phyloP scores from a whole-genome alignment of 2,113 vertebrate species.

The Microcebus jonahi region DNA sequence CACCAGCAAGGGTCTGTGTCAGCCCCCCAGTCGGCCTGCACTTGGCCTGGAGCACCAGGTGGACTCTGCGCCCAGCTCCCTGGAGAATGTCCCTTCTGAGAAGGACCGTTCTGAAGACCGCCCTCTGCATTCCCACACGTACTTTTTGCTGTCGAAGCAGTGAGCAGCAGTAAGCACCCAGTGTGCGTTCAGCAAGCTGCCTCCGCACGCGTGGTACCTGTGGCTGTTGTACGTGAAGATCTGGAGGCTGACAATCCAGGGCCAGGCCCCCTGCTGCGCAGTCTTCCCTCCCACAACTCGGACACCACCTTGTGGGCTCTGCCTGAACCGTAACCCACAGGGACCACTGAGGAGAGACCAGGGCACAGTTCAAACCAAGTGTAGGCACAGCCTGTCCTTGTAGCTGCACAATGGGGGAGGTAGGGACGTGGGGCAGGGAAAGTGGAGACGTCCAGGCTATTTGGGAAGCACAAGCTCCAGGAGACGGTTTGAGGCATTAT shows the following conservation, averaged over 20 bases:
- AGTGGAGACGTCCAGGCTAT: fast-evolving
- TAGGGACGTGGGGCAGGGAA: background rate
- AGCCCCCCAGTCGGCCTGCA: fast-evolving
- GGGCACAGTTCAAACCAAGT: background rate
- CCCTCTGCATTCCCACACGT: background rate
- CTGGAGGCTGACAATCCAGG: conserved; percentile 91
- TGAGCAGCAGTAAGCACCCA: conserved; percentile 92
- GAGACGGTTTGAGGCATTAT: background rate
- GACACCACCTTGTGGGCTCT: background rate
- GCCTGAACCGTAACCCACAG: conserved; percentile 67
- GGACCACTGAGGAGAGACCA: conserved; percentile 67
- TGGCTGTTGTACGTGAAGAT: conserved; percentile 2
- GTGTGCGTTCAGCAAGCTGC: conserved; percentile 83
- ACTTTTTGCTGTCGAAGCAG: conserved; percentile 83
- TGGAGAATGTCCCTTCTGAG: background rate
- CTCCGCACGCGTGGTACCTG: conserved; percentile 86
- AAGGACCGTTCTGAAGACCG: background rate
- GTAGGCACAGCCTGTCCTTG: background rate
- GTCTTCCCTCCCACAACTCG: conserved; percentile 51
- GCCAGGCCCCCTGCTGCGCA: conserved; percentile 81
- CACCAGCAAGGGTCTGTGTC: background rate
- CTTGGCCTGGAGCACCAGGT: background rate
- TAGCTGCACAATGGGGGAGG: background rate
- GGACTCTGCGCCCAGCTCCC: background rate
- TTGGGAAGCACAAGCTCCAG: background rate